Evolutionary conservation across 92 coral and sea anemone genomes (phyloP).

Genomic region (Porites lobata): DNA sequence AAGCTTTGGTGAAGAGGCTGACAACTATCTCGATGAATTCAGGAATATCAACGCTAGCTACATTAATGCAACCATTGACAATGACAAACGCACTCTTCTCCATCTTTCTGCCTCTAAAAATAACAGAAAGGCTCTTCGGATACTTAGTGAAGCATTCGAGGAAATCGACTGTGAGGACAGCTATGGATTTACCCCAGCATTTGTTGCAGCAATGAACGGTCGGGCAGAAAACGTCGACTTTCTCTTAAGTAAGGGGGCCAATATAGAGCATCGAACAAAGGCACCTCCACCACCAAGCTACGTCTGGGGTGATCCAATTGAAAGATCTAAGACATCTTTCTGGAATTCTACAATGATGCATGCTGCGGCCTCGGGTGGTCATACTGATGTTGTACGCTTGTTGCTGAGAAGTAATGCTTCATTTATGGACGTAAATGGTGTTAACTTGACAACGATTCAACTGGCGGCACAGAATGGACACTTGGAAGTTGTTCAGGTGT

Average conservation of each 20-base stretch:
- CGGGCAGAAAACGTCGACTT: constrained; percentile 51
- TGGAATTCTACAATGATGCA: constrained; percentile 76
- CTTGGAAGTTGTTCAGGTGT: constrained; percentile 37
- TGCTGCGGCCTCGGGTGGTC: constrained; percentile 73
- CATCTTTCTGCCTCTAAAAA: constrained; percentile 67
- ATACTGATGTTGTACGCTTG: constrained; percentile 44
- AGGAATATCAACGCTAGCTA: constrained; percentile 32
- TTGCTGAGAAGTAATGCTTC: constrained; percentile 49
- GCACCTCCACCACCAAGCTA: constrained; percentile 1
- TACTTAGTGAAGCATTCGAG: constrained; percentile 53
- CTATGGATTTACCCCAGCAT: constrained; percentile 74
- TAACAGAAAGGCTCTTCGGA: constrained; percentile 30
- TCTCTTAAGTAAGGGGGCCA: constrained; percentile 49
- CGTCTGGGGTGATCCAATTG: constrained; percentile 31
- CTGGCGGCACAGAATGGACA: constrained; percentile 79
- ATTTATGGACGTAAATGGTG: constrained; percentile 20
- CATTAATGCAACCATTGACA: constrained; percentile 38
- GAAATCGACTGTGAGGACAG: constrained; percentile 61
- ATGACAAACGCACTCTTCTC: constrained; percentile 56
- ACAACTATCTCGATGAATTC: constrained; percentile 26
- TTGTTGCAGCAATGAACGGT: constrained; percentile 71
- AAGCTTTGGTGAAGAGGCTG: constrained; percentile 27
- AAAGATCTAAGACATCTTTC: constrained; percentile 53
- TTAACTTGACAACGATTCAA: constrained; percentile 60
- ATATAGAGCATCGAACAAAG: constrained; percentile 43